A percentile compares a stretch with the other conserved stretches of the same genome.
Evolutionary conservation across 1,140 invertebrate species (phyloP).

Genomic region (Philotrypesis tridentata): DNA sequence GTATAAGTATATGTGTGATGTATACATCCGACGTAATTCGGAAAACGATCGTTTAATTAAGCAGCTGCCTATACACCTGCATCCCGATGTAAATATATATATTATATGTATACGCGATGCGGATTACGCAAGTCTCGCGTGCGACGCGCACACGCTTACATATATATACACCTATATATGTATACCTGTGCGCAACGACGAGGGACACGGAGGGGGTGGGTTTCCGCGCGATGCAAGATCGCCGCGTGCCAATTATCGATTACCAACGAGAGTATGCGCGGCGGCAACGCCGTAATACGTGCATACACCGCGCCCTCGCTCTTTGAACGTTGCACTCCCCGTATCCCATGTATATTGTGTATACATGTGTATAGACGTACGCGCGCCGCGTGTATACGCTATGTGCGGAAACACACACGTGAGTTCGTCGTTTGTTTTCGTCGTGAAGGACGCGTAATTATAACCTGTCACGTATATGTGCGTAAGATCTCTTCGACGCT

Average conservation of each 20-base stretch:
- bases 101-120: neutral
- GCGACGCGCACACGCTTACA: too few species aligned
- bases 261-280: neutral
- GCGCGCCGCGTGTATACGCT: too few species aligned
- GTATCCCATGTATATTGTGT: too few species aligned
- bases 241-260: slow-evolving; percentile 11
- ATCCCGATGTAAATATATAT: too few species aligned
- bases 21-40: neutral
- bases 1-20: too few species aligned
- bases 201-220: too few species aligned
- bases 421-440: slow-evolving; percentile 10
- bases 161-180: too few species aligned
- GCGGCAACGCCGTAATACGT: too few species aligned
- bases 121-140: neutral
- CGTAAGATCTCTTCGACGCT: neutral
- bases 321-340: neutral
- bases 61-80: neutral
- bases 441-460: slow-evolving; percentile 15
- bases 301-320: neutral
- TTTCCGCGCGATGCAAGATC: neutral
- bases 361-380: too few species aligned
- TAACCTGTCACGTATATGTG: slow-evolving; percentile 14
- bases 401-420: neutral
- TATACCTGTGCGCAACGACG: too few species aligned
- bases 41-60: neutral